Evolutionary conservation across 2,888 invertebrate species (phyloP), one percentile per base, ranked within the genome.

Genomic region (Machimus atricapillus): DNA sequence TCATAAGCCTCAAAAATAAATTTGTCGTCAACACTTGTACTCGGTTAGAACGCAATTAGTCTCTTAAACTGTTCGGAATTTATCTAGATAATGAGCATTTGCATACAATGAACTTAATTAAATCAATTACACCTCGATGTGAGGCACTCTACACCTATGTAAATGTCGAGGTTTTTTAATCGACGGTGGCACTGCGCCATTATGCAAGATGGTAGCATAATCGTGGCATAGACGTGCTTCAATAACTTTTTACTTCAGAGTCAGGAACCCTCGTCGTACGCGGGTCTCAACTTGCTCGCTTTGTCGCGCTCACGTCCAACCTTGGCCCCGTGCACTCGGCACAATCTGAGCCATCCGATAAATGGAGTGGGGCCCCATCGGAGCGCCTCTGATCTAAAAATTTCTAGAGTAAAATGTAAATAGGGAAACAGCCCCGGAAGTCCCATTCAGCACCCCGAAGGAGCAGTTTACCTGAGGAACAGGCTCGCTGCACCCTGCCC

Each of bases 291-390:
- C 8, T 79, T 79, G 27, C 19, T 46, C 40, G 43, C 46, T 79
- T 79, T 46, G 79, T 79, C 46, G 46, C 23, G 46, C 43, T 79
- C 79, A 79, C 79, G 46, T 27, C 23, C 79, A 79, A 46, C 79
- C 79, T 79, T 79, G 79, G 79, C 79, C 79, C 46, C 37, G 46
- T 79, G 43, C 27, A 46, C 79, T 40, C 43, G 46, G 46, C 19
- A 27, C 16, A 79, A 79, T 43, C 43, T 16, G 27, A 46, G 40
- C 46, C 12, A 46, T n/a, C 66, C 19, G 66, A 66, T 76, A 40
- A n/a, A 76, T 76, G 14, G 76, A 40, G 16, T 37, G 76, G 19
- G 19, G 14, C 40, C 76, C 76, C 76, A 19, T 12, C 34, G 40
- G 46, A 19, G 37, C n/a, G 27, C 8, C 16, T 12, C 77, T 34